These are phyloP conservation scores for Seira sanloemensis DNA, from an alignment of 2,888 invertebrate genomes.

Conservation along the genomic window DNA sequence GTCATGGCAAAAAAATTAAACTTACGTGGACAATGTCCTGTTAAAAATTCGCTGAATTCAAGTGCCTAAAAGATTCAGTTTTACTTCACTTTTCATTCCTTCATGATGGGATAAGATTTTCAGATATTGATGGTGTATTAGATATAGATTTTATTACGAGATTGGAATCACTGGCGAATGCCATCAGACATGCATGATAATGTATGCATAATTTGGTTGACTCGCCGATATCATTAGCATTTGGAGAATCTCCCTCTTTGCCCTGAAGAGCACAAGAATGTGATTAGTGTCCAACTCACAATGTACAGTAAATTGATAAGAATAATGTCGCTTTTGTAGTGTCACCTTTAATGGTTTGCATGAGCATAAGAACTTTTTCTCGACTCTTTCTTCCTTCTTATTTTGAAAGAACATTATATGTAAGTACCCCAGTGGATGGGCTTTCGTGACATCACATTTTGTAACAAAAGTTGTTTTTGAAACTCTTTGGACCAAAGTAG, in stretches of 20 bases:
- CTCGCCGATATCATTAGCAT: neutral
- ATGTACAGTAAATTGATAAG: neutral
- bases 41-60: slow-evolving; percentile 8
- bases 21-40: neutral
- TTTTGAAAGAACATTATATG: slow-evolving; percentile 81
- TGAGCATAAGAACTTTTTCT: slow-evolving; percentile 80
- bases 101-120: no score
- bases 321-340: neutral
- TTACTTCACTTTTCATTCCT: neutral
- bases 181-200: slow-evolving; percentile 84
- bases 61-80: neutral
- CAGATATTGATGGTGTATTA: neutral
- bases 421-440: slow-evolving; percentile 82
- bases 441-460: slow-evolving; percentile 80
- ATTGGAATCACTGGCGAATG: slow-evolving; percentile 82
- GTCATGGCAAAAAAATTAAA: no score
- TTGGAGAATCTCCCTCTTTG: slow-evolving; percentile 35
- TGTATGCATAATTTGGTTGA: slow-evolving; percentile 80
- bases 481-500: slow-evolving; percentile 82
- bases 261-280: neutral
- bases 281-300: neutral
- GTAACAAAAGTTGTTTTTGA: slow-evolving; percentile 84
- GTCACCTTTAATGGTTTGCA: slow-evolving; percentile 79
- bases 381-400: slow-evolving; percentile 74
- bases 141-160: no score